Evolutionary conservation across 2,888 invertebrate genomes (phyloP), one percentile per base, ranked within the genome.

Genomic region (Cosmia trapezina): DNA sequence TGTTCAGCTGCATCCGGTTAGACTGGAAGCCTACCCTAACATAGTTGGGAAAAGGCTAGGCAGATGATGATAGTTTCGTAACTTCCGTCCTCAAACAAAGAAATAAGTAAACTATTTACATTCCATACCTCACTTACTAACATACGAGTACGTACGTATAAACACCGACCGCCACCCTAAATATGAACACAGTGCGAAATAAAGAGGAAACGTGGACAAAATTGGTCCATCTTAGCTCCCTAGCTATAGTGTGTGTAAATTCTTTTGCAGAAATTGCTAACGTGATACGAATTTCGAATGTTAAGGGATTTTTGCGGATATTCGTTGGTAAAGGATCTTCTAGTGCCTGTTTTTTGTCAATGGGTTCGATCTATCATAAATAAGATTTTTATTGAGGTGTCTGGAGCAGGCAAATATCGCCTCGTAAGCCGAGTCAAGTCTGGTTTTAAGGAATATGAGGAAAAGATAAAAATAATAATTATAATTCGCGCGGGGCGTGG

Each of bases 201-300:
- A 77, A 67, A 37, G 61, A 45, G 56, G 8, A 71, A 57, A 77
- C 71, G 78, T 60, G 79, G 45, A 61, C 41, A 68, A 77, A 51
- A 68, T 71, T 45, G 63, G 41, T 22, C 60, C 43, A 45, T 65
- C 43, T 53, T 49, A 57, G 56, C 54, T 37, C 28, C 63, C 53
- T 0, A 6, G 17, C 54, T 28, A 60, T 63, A 68, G 53, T 22
- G 67, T 80, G 61, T 68, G 64, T 59, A 67, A 75, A 59, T 80
- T 72, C 60, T 75, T 75, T 80, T 65, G 63, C 64, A 62, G 59
- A 74, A 80, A 85, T 75, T 75, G 73, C 70, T 67, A 62, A 76
- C 83, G 85, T 83, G 84, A 64, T 68, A 62, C 1, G 78, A 80
- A 73, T 83, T n/a, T 4, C 19, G n/a, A 65, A 73, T 56, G 41